Base-by-base conservation (phyloP, 2,888 invertebrate species). In the Morinoia aosen region DNA sequence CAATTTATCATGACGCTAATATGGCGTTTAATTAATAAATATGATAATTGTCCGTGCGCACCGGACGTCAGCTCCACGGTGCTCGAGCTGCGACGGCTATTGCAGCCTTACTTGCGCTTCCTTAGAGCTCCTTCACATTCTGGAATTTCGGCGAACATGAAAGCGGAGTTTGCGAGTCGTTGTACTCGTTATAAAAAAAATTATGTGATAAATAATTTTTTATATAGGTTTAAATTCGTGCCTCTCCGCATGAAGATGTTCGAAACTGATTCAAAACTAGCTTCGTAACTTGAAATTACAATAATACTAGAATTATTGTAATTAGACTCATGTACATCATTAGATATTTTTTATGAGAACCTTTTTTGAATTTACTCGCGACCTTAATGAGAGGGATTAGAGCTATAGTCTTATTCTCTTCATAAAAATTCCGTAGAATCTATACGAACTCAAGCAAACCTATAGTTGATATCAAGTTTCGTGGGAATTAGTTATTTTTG, bases 1-100 rank as follows among this genome's bases (percentile, higher is more conserved):
- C 48, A 93, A 93, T 93, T 93, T 93, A 93, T 93, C 93, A 90
- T 93, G 93, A 93, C 93, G 58, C 33, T 93, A 93, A 93, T 93
- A 93, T 93, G 93, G 93, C 93, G 93, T 93, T 93, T 58, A 93
- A 93, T 93, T 93, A 93, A 93, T 93, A 93, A 56, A 93, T 93
- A 93, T 93, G 93, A 93, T 93, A 57, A 93, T 93, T 93, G 93
- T 93, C 25, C 56, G 93, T 57, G 93, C 56, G 93, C 93, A 93
- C 93, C 56, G 93, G 93, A 93, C 93, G 93, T 48, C 11, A 8
- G 93, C 93, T 10, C 39, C 48, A 40, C 90, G 90, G 39, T 48
- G 16, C 48, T 33, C 12, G n/a, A 39, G 88, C n/a, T 90, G 90
- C 76, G 19, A 16, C 25, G 33, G 76, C 76, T 76, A 33, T 76